Conservation (phyloP, 2,888 invertebrate genomes). For the Iphiclides podalirius region DNA sequence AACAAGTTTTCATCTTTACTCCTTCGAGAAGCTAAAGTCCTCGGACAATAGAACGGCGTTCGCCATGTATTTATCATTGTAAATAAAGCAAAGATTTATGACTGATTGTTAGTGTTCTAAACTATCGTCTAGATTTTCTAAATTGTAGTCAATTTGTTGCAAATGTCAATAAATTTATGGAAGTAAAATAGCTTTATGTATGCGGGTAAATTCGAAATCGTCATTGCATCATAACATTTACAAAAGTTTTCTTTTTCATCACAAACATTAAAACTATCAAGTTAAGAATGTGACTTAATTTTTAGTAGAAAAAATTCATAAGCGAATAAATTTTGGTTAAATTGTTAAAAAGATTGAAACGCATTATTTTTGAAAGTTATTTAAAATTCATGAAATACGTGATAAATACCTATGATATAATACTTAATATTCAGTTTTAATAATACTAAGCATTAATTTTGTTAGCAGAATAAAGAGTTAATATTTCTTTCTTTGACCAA, state of each 20-base stretch:
- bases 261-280: too few relatives aligned
- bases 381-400: too few relatives aligned
- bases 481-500: too few relatives aligned
- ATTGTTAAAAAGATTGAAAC: too few relatives aligned
- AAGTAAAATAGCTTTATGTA: slow-evolving; percentile 16
- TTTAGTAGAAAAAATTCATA: too few relatives aligned
- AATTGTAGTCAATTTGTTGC: slow-evolving; percentile 24
- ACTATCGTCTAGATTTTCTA: slow-evolving; percentile 22
- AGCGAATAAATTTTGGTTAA: too few relatives aligned
- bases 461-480: too few relatives aligned
- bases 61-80: slow-evolving; percentile 24
- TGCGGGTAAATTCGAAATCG: not conserved
- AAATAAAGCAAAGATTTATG: slow-evolving; percentile 26
- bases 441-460: too few relatives aligned
- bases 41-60: slow-evolving; percentile 21
- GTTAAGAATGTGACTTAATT: too few relatives aligned
- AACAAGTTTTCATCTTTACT: slow-evolving; percentile 13
- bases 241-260: not conserved
- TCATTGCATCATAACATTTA: slow-evolving; percentile 1
- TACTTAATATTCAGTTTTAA: too few relatives aligned
- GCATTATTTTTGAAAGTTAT: too few relatives aligned
- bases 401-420: too few relatives aligned
- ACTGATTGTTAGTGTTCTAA: slow-evolving; percentile 25
- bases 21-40: slow-evolving; percentile 1
- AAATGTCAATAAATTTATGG: slow-evolving; percentile 23